phyloP scores from a whole-genome alignment of 2,113 vertebrate genomes.

The Echinops telfairi region DNA sequence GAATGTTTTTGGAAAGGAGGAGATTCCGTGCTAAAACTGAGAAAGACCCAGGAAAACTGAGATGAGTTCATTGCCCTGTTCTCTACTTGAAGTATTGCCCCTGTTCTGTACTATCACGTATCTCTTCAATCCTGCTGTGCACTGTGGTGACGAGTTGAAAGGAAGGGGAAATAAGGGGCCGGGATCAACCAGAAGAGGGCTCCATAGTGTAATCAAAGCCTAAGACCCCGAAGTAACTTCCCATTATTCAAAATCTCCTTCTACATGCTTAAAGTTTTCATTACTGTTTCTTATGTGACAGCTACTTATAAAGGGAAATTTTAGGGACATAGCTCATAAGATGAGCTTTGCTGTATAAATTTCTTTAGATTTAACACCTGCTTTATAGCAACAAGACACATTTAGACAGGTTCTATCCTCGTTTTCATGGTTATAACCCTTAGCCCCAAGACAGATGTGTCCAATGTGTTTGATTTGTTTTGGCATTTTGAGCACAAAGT shows the following conservation, averaged over 20 bases:
- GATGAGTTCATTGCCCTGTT: no score
- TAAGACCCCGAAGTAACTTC: not conserved
- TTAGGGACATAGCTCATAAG: not conserved
- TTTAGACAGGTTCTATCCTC: not conserved
- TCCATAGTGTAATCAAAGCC: not conserved
- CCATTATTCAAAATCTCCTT: not conserved
- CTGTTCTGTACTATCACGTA: not conserved
- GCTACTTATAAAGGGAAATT: slow-evolving; percentile 55
- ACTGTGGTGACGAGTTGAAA: not conserved
- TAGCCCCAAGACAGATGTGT: slow-evolving; percentile 47
- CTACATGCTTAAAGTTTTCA: not conserved
- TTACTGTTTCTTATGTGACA: slow-evolving; percentile 1
- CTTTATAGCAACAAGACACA: not conserved
- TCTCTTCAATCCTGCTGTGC: not conserved
- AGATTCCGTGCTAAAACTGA: not conserved
- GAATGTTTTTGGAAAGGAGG: not conserved
- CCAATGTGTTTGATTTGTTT: slow-evolving; percentile 59
- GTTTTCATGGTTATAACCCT: not conserved
- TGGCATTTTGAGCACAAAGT: slow-evolving; percentile 62
- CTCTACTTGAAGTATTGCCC: fast-evolving
- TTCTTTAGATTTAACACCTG: slow-evolving; percentile 53
- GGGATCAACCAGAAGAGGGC: not conserved
- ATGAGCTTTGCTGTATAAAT: slow-evolving; percentile 19
- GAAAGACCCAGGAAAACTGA: not conserved
- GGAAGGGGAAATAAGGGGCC: not conserved